Base-by-base conservation (phyloP, 2,113 vertebrate species). In the Lycaon pictus region DNA sequence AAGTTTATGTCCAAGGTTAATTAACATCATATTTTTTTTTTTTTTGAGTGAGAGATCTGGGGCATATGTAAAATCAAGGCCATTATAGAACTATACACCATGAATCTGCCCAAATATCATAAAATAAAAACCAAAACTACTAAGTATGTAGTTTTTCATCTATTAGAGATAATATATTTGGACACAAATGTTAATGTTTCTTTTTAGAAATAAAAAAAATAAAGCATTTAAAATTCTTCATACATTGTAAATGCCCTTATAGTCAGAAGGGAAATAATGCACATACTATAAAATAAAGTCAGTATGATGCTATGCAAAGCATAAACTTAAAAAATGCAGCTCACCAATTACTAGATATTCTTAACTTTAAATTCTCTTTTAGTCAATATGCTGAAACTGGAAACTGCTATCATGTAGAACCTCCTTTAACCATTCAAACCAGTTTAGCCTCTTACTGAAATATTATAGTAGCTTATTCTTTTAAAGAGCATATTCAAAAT, bases 361-460 rank as follows among this genome's bases (percentile, higher is more conserved):
- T 96, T 84, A 96, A 96, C 84, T 87, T 71, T 88, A 94, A 94
- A 81, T 88, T 97, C 53, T 84, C 43, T 58, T 95, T 89, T 71
- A 95, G 72, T 93, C 48, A 93, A 94, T 88, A 90, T 81, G 37
- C 27, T 80, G 79, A 92, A 85, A 89, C 11, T 92, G 25, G 84
- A 95, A 95, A 92, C 48, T 53, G 43, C 53, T 90, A n/a, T 86
- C 53, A 27, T 53, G 25, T 95, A 95, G 96, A 97, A 77, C 5
- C 79, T 81, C 77, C 43, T 88, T 48, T 96, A 96, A 93, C 72
- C 60, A 84, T 90, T 69, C 23, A 2, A 69, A n/a, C 7, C 87
- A 88, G 60, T 82, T 74, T 93, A 93, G 20, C n/a, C 37, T 55
- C 79, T 95, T 90, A 85, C 17, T 84, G 80, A 92, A 96, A 55